phyloP scores from a whole-genome alignment of 2,113 vertebrate species.

The Chionomys nivalis region DNA sequence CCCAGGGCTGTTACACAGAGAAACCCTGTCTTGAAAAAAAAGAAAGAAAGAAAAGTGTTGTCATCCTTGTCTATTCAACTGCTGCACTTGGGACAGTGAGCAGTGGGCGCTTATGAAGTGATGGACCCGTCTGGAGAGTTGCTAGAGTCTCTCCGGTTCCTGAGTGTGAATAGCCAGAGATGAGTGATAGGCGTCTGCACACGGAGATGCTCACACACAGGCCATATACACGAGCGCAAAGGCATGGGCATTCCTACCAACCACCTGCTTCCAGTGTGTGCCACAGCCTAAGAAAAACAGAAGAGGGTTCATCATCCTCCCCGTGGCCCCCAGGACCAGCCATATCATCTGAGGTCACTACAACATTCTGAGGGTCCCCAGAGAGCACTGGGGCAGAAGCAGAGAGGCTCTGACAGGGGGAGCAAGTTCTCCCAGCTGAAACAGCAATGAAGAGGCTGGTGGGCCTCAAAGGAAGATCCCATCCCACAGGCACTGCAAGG shows the following conservation, averaged over 20 bases:
- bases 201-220: accelerated
- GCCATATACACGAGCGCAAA: too few species aligned
- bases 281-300: background rate
- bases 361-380: background rate
- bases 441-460: background rate
- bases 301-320: background rate
- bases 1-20: too few species aligned
- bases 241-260: background rate
- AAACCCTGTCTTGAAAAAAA: too few species aligned
- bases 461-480: background rate
- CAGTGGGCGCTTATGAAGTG: background rate
- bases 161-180: background rate
- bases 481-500: background rate
- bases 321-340: accelerated
- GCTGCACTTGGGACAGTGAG: background rate
- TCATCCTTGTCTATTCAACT: background rate
- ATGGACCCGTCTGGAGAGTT: too few species aligned
- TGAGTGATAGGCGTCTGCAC: background rate
- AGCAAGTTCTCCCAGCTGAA: background rate
- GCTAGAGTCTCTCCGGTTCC: background rate
- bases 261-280: too few species aligned
- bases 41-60: background rate
- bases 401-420: background rate
- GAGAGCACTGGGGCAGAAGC: background rate
- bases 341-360: too few species aligned